Evolutionary conservation across 2,888 invertebrate species (phyloP).

Genomic region (Neocrepidodera transversa): DNA sequence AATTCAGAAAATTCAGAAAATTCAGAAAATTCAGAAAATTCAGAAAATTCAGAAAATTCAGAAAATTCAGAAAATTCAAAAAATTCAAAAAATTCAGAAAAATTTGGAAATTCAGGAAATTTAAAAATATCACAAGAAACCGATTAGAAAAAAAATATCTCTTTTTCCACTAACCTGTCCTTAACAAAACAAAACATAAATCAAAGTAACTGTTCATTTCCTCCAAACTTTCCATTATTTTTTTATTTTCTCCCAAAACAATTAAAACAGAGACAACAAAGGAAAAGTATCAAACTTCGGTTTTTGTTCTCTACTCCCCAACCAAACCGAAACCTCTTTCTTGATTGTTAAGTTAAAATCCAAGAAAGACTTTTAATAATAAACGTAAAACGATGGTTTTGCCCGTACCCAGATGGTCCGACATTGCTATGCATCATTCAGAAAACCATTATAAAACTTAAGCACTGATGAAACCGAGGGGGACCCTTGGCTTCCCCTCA

Average conservation of each 20-base stretch:
- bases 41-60: too few species aligned
- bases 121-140: too few species aligned
- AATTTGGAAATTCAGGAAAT: too few species aligned
- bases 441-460: constrained; percentile 52
- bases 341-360: not conserved
- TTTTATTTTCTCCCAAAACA: not conserved
- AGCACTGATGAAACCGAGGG: constrained; percentile 50
- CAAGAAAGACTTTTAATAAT: constrained; percentile 47
- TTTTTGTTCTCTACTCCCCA: constrained; percentile 2
- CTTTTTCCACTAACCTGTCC: too few species aligned
- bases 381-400: constrained; percentile 28
- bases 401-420: constrained; percentile 38
- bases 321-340: not conserved
- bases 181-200: not conserved
- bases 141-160: too few species aligned
- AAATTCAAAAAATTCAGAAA: too few species aligned
- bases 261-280: not conserved
- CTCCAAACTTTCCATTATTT: not conserved
- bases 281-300: not conserved
- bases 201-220: not conserved
- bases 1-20: too few species aligned
- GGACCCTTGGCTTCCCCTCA: constrained; percentile 44
- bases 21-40: too few species aligned
- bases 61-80: too few species aligned
- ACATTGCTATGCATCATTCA: constrained; percentile 51